These are phyloP conservation scores for Busseola fusca DNA, from an alignment of 2,888 invertebrate species.

Conservation along the genomic window DNA sequence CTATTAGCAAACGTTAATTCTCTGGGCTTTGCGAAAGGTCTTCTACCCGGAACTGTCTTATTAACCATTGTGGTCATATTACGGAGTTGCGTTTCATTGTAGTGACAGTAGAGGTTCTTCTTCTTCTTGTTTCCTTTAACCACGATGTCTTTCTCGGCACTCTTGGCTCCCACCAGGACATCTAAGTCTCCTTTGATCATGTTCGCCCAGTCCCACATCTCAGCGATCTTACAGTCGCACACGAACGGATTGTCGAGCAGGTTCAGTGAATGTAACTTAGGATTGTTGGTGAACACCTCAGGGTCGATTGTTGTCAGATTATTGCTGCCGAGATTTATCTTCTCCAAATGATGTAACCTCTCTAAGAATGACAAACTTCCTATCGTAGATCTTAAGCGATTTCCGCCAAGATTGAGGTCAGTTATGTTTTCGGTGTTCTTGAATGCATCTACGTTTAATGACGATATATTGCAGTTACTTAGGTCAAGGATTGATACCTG, in stretches of 20 bases:
- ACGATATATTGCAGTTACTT: slow-evolving; percentile 90
- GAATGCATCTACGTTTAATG: slow-evolving; percentile 90
- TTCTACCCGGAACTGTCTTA: slow-evolving; percentile 87
- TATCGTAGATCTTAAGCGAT: slow-evolving; percentile 85
- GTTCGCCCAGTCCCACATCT: slow-evolving; percentile 93
- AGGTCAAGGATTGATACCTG: slow-evolving; percentile 90
- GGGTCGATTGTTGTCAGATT: slow-evolving; percentile 90
- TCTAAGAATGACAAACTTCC: slow-evolving; percentile 89
- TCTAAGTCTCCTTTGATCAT: slow-evolving; percentile 90
- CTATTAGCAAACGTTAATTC: slow-evolving; percentile 89
- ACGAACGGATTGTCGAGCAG: slow-evolving; percentile 91
- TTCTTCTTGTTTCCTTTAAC: slow-evolving; percentile 91
- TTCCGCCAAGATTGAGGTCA: slow-evolving; percentile 89
- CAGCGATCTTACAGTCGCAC: slow-evolving; percentile 91
- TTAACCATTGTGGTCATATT: slow-evolving; percentile 84
- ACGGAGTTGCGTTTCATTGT: slow-evolving; percentile 89
- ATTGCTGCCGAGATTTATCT: slow-evolving; percentile 90
- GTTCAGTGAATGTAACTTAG: slow-evolving; percentile 89
- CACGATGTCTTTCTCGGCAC: slow-evolving; percentile 90
- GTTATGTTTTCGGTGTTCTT: slow-evolving; percentile 90
- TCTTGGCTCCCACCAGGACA: slow-evolving; percentile 91
- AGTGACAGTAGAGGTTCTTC: slow-evolving; percentile 90
- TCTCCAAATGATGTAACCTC: slow-evolving; percentile 88
- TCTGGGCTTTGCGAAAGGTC: slow-evolving; percentile 89
- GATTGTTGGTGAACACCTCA: slow-evolving; percentile 87